These are phyloP conservation scores for Adelges cooleyi DNA, from an alignment of 1,140 invertebrate genomes.

Conservation along the genomic window DNA sequence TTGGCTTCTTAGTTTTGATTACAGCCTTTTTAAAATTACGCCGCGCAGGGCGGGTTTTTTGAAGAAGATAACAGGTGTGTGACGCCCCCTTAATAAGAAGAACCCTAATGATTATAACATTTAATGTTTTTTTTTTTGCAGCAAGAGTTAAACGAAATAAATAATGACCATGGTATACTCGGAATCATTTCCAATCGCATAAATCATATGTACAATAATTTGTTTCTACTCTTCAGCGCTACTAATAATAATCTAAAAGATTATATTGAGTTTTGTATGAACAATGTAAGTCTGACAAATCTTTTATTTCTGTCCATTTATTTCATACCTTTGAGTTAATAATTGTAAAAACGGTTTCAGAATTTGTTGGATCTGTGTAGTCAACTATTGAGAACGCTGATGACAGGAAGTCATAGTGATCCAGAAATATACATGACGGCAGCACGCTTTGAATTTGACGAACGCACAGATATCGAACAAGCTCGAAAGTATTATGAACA, in stretches of 20 bases:
- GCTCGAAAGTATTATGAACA: constrained; percentile 3
- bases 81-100: too few relatives aligned
- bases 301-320: too few relatives aligned
- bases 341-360: not conserved
- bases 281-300: constrained; percentile 7
- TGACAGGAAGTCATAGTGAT: constrained; percentile 11
- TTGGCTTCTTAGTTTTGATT: too few relatives aligned
- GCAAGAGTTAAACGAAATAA: constrained; percentile 16
- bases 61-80: too few relatives aligned
- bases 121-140: not conserved
- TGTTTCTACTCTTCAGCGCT: constrained; percentile 10
- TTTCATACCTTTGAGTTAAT: not conserved
- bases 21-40: too few relatives aligned
- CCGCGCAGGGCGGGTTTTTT: too few relatives aligned
- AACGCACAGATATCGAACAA: constrained; percentile 10
- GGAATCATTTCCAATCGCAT: constrained; percentile 15
- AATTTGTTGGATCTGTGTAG: constrained; percentile 15
- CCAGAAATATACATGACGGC: constrained; percentile 14
- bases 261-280: constrained; percentile 19
- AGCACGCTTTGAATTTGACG: constrained; percentile 15
- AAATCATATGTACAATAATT: constrained; percentile 4
- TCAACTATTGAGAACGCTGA: constrained; percentile 2
- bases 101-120: too few relatives aligned
- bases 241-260: not conserved
- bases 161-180: not conserved